Evolutionary conservation across 2,888 invertebrate species (phyloP), one percentile per base, ranked within the genome.

Genomic region (Mechanitis messenoides): DNA sequence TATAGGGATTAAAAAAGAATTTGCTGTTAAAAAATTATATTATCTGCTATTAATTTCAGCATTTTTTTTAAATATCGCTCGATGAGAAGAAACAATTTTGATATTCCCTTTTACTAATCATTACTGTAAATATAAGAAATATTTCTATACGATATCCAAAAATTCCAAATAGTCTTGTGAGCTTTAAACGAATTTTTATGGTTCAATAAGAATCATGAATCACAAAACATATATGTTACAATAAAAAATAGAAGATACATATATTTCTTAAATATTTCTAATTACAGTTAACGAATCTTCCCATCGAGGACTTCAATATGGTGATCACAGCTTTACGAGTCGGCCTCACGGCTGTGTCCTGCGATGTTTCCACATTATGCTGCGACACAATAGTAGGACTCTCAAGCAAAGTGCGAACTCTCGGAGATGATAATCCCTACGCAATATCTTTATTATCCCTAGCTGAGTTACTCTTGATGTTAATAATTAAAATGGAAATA

Each of bases 401-500:
- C 4, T 79, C 90, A 1, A 83, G 82, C 71, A 86, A 81, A 65
- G 81, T 82, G 3, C 74, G 84, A 1, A 74, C 75, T 0, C 63
- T 85, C 3, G 82, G 80, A 58, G 83, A 81, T 35, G 82, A 87
- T 70, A 87, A 84, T 59, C 83, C 84, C 0, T 86, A 85, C 72
- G 76, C 87, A 0, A 60, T 83, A 3, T 83, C 87, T 0, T 69
- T 90, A 0, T 73, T 87, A 0, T 78, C 84, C 0, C 71, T 91
- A 3, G 89, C 90, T 0, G 88, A 88, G 55, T 59, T 90, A 2
- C 70, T 90, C 0, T 74, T 87, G 2, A 87, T 87, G 87, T 74
- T 88, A 2, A 88, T 86, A 3, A 84, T 90, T 3, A 88, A 88
- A 62, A 86, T 87, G 87, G 90, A 90, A 68, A 87, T 90, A 63